A percentile compares a stretch with the other conserved stretches of the same genome.
Evolutionary conservation across 2,888 invertebrate species (phyloP).

Genomic region (Lepidochitona cinerea): DNA sequence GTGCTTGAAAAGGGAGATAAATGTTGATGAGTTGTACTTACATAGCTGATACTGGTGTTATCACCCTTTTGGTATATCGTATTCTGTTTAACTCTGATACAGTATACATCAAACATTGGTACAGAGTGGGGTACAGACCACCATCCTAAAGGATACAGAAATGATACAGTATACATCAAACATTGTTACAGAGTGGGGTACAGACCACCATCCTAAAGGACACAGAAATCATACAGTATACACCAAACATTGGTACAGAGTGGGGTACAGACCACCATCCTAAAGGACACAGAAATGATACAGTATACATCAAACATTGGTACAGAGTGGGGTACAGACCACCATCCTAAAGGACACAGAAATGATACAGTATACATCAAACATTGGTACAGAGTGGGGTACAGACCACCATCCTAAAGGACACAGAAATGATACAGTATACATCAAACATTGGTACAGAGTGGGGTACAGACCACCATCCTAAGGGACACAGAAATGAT

Average conservation of each 20-base stretch:
- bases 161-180: background rate
- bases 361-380: constrained; percentile 24
- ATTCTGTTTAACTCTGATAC: constrained; percentile 49
- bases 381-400: constrained; percentile 1
- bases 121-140: constrained; percentile 65
- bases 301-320: constrained; percentile 60
- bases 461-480: no score
- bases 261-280: constrained; percentile 66
- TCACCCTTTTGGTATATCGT: no score
- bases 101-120: constrained; percentile 61
- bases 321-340: constrained; percentile 66
- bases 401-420: background rate
- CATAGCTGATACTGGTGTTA: no score
- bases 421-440: no score
- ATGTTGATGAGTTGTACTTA: no score
- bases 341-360: constrained; percentile 51
- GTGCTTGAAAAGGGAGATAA: no score
- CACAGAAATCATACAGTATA: background rate
- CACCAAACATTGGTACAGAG: constrained; percentile 35
- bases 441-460: no score
- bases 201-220: background rate
- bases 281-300: constrained; percentile 48
- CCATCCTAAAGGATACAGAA: constrained; percentile 47
- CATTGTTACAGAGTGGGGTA: background rate
- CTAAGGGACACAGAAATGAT: no score